Conservation (phyloP, 1,140 invertebrate species). For the Cepaea nemoralis region DNA sequence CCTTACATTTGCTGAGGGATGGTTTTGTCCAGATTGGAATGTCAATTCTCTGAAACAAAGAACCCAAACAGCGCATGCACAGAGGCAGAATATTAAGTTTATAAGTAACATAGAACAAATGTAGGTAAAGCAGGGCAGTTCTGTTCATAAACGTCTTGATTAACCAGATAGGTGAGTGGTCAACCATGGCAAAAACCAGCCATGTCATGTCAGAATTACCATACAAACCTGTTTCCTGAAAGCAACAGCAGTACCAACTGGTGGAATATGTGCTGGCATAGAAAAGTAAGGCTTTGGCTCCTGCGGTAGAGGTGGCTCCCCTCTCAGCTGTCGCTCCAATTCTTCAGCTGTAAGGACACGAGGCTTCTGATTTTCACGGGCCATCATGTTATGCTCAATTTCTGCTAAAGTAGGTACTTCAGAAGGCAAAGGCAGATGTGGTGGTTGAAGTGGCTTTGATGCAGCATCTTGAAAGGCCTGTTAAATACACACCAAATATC, state of each 20-base stretch:
- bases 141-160: no score
- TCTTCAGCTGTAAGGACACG: conserved; percentile 68
- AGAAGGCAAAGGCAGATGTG: conserved; percentile 49
- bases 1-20: no score
- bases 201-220: no score
- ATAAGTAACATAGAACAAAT: no score
- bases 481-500: no score
- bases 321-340: conserved; percentile 66
- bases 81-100: no score
- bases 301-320: conserved; percentile 45
- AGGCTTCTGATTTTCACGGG: conserved; percentile 46
- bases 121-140: not conserved
- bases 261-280: conserved; percentile 39
- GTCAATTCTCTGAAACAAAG: no score
- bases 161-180: no score
- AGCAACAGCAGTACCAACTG: conserved; percentile 38
- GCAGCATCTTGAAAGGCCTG: conserved; percentile 28
- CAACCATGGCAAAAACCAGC: no score
- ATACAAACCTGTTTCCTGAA: conserved; percentile 36
- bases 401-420: conserved; percentile 64
- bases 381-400: conserved; percentile 59
- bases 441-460: conserved; percentile 37
- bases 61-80: no score
- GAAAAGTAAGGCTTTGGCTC: conserved; percentile 35
- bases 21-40: no score